Base-by-base conservation (phyloP, 2,888 invertebrate genomes). In the Nephrotoma guestfalica region DNA sequence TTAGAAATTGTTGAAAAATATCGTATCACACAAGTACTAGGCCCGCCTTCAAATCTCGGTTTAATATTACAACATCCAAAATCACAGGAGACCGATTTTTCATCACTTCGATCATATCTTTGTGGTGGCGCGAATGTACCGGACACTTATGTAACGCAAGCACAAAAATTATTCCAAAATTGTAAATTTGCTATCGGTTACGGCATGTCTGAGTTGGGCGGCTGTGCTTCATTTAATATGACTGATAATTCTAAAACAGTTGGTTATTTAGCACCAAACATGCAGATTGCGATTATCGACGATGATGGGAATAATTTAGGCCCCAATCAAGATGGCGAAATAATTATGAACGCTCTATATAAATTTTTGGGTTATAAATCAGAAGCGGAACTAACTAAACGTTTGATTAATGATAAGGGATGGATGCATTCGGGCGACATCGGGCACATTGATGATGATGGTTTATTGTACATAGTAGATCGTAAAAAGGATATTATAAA, bases 371-470 rank as follows among this genome's bases (percentile, higher is more conserved):
- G 47, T n/a, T 87, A 87, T 86, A 86, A 85, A 41, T 42, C 18
- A 11, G 83, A 87, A 4, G 83, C 71, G 13, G 87, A 87, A 83
- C 18, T 90, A 86, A 90, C 90, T 5, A 89, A 89, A 86, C 88
- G 88, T 5, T 89, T 89, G 45, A 89, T 89, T 86, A 90, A 90
- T 88, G 89, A 88, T 40, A 90, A 91, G 85, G 91, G 90, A 57
- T 91, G 91, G 91, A 89, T 90, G 18, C 89, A 90, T 45, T 90
- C 91, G 30, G 91, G 91, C 2, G 91, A 91, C 88, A 88, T 91
- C 88, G 91, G 91, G 18, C 90, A 90, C 87, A 90, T 91, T 86
- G 91, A 91, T 87, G 88, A 90, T 57, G 90, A 90, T 86, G 90
- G 90, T 85, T 89, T 88, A 43, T 85, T 91, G 18, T 89, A 89